Evolutionary conservation across 2,797 vertebrate species (phyloP).

Genomic region (Amazona ochrocephala): DNA sequence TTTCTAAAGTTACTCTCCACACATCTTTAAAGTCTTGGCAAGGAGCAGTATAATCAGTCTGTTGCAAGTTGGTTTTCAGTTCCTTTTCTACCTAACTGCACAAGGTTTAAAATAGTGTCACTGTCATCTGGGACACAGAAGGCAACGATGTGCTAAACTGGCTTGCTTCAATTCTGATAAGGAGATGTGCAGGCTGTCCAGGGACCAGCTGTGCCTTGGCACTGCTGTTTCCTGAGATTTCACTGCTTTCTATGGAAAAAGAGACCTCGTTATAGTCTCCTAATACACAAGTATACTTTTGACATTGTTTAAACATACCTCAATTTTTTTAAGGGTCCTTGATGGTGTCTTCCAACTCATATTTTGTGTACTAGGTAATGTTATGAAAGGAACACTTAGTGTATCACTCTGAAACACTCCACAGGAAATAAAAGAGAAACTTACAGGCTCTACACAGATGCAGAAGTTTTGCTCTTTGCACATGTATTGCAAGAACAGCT

Average conservation of each 20-base stretch:
- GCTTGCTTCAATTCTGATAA: neutral
- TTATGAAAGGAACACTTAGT: neutral
- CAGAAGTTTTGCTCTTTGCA: neutral
- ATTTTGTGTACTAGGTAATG: neutral
- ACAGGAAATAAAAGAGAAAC: neutral
- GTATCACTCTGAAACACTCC: neutral
- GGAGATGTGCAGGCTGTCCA: neutral
- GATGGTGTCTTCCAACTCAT: neutral
- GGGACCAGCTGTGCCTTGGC: neutral
- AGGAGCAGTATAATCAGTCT: neutral
- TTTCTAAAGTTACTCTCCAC: constrained; percentile 50
- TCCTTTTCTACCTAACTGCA: neutral
- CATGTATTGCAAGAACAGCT: neutral
- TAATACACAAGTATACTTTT: neutral
- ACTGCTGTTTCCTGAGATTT: neutral
- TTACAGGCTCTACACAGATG: neutral
- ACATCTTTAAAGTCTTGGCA: neutral
- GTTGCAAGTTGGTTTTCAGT: neutral
- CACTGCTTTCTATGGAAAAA: constrained; percentile 8
- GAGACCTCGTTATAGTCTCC: neutral
- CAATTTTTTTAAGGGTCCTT: neutral
- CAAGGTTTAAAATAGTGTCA: neutral
- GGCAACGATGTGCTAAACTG: neutral
- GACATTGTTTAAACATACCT: neutral
- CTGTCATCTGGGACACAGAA: constrained; percentile 1